These are phyloP conservation scores for Rhegmatorhina hoffmannsi DNA, from an alignment of 2,113 vertebrate species.

Conservation along the genomic window DNA sequence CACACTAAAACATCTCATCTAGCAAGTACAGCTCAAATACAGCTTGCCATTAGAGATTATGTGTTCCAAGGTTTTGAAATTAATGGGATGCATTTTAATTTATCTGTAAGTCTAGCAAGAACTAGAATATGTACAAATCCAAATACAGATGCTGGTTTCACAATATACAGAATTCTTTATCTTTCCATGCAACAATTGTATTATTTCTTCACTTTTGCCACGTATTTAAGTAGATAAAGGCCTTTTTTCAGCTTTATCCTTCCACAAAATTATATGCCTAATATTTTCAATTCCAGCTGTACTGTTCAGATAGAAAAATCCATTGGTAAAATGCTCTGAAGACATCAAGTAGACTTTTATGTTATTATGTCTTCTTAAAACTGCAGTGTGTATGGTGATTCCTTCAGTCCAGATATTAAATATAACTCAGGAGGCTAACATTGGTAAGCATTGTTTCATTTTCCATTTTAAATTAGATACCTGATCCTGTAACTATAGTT, in stretches of 20 bases:
- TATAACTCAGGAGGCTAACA: neutral
- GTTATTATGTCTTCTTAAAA: neutral
- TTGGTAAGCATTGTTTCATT: neutral
- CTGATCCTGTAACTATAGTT: neutral
- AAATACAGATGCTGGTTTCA: neutral
- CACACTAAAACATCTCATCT: neutral
- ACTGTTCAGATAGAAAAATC: neutral
- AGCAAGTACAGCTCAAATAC: neutral
- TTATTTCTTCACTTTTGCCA: neutral
- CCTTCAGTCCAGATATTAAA: neutral
- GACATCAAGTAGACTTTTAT: neutral
- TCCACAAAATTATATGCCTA: neutral
- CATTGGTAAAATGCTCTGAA: neutral
- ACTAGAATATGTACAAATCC: neutral
- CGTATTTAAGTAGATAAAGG: neutral
- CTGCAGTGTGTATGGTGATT: neutral
- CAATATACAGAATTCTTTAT: neutral
- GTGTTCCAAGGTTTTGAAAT: neutral
- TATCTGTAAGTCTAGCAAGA: neutral
- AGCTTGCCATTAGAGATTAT: neutral
- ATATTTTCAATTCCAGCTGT: neutral
- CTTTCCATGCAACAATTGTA: neutral
- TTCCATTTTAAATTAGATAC: neutral
- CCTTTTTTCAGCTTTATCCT: neutral
- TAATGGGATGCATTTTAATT: neutral